A percentile compares a stretch with the other conserved stretches of the same genome.
Conservation (phyloP, 1,140 invertebrate genomes). For the Pachyrhynchus sulphureomaculatus region DNA sequence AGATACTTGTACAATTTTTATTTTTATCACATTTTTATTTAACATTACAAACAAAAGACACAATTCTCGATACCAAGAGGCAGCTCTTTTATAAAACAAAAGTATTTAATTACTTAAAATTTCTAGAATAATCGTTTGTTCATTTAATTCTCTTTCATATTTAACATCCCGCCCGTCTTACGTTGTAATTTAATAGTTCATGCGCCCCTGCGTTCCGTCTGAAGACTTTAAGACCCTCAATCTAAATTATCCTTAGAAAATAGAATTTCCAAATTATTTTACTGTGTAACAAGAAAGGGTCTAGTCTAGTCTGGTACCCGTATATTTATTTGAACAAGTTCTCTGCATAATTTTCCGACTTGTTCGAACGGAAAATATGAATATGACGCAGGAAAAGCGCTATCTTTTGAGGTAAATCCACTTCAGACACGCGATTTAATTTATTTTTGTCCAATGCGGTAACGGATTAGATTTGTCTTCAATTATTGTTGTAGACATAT, state of each 20-base stretch:
- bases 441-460: slow-evolving; percentile 18
- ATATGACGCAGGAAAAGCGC: slow-evolving; percentile 1
- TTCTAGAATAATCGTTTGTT: too few relatives aligned
- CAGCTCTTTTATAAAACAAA: too few relatives aligned
- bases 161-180: too few relatives aligned
- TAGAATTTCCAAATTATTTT: slow-evolving; percentile 27
- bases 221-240: neutral
- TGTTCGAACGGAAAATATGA: slow-evolving; percentile 26
- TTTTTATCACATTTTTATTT: too few relatives aligned
- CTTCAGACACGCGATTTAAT: slow-evolving; percentile 23
- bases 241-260: slow-evolving; percentile 21
- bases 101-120: too few relatives aligned
- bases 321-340: slow-evolving; percentile 17
- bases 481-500: neutral
- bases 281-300: slow-evolving; percentile 17
- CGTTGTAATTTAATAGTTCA: too few relatives aligned
- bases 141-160: too few relatives aligned
- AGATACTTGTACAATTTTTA: too few relatives aligned
- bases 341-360: slow-evolving; percentile 27
- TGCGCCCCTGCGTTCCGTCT: neutral
- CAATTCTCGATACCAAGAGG: too few relatives aligned
- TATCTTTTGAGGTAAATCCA: slow-evolving; percentile 28
- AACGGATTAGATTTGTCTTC: slow-evolving; percentile 6
- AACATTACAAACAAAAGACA: too few relatives aligned
- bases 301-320: slow-evolving; percentile 17